Percentiles rank a stretch among this genome's conserved stretches.
Conservation (phyloP, 2,113 vertebrate genomes). For the Colistium nudipinnis region DNA sequence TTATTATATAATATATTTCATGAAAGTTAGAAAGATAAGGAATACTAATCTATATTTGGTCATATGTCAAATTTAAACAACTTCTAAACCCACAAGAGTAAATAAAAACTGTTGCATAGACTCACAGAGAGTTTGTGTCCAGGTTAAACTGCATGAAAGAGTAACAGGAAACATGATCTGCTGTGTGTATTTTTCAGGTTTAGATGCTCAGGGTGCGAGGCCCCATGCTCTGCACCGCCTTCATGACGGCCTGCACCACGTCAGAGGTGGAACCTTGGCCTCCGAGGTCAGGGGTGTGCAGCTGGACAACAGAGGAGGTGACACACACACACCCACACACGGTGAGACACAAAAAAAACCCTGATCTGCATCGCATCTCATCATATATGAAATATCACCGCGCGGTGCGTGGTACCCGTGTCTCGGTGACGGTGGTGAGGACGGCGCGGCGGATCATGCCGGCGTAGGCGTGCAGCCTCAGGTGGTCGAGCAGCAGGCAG, state of each 20-base stretch:
- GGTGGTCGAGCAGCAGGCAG: conserved; percentile 94
- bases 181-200: conserved; percentile 7
- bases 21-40: neutral
- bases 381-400: no score
- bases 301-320: conserved; percentile 58
- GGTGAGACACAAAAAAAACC: neutral
- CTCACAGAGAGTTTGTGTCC: neutral
- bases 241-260: conserved; percentile 83
- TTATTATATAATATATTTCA: no score
- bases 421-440: conserved; percentile 82
- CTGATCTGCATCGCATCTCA: neutral
- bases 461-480: conserved; percentile 85
- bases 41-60: neutral
- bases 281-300: conserved; percentile 86
- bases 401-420: conserved; percentile 59
- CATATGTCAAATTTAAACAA: neutral
- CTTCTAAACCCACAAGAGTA: neutral
- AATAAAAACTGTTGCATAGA: conserved; percentile 30
- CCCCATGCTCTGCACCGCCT: conserved; percentile 63
- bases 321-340: no score
- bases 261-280: conserved; percentile 84
- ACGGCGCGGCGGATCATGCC: conserved; percentile 84
- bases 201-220: conserved; percentile 51
- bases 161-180: neutral
- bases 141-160: conserved; percentile 37